A percentile compares a stretch with the other conserved stretches of the same genome.
These are phyloP conservation scores for Aspidiotus rigidus DNA, from an alignment of 2,888 invertebrate genomes.

Conservation along the genomic window DNA sequence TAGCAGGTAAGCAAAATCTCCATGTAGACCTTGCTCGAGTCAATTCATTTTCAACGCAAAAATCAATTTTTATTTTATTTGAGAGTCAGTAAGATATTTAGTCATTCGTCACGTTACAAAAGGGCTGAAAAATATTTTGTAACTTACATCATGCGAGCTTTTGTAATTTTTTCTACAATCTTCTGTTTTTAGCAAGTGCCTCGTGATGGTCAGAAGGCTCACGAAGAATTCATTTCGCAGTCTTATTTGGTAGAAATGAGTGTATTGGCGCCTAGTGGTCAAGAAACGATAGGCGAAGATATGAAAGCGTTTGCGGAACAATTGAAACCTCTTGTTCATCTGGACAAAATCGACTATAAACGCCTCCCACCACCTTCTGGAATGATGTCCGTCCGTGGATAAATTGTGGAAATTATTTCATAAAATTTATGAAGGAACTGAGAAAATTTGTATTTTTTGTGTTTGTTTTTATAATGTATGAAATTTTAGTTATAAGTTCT, in stretches of 20 bases:
- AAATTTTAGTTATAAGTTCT: too few species aligned
- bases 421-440: too few species aligned
- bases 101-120: too few species aligned
- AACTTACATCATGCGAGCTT: too few species aligned
- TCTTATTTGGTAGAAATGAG: constrained; percentile 91
- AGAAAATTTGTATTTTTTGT: too few species aligned
- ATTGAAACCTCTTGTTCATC: constrained; percentile 76
- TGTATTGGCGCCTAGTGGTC: constrained; percentile 78
- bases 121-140: too few species aligned
- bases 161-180: background rate
- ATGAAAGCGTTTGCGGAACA: constrained; percentile 93
- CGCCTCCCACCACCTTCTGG: constrained; percentile 46
- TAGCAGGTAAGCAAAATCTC: background rate
- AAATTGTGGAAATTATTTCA: too few species aligned
- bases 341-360: constrained; percentile 89
- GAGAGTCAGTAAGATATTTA: too few species aligned
- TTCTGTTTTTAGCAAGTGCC: constrained; percentile 23
- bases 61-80: background rate
- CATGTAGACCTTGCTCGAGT: background rate
- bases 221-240: constrained; percentile 77
- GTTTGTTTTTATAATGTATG: too few species aligned
- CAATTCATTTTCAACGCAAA: background rate
- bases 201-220: constrained; percentile 43
- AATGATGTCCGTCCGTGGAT: too few species aligned
- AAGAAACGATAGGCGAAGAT: constrained; percentile 91